Evolutionary conservation across 2,113 vertebrate species (phyloP), one percentile per base, ranked within the genome.

Genomic region (Furnarius figulus): DNA sequence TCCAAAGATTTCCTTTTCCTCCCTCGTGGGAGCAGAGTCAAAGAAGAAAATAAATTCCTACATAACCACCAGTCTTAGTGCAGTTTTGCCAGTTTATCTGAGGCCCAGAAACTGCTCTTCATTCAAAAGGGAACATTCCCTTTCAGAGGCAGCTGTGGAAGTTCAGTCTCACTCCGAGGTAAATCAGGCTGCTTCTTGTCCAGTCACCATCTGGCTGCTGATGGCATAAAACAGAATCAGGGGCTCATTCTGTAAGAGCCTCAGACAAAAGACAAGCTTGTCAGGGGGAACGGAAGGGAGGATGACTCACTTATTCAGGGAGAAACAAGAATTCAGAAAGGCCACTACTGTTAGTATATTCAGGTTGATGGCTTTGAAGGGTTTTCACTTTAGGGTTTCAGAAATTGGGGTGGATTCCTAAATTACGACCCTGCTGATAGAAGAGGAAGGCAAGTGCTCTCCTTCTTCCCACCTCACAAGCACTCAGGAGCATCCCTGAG

Each of bases 101-200:
- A 86, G 27, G 46, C 56, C 40, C 17, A 19, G 53, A 92, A 83
- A 30, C 58, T 72, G 62, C 15, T 22, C 35, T n/a, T 68, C 4
- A 14, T 73, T 92, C 76, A 65, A 24, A 53, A 81, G 14, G 42
- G 49, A 89, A 37, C 58, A 1, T 33, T 87, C 46, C n/a, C 31
- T 49, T 67, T 46, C 33, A 27, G 66, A 4, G 87, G 42, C 80
- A 95, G 87, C 86, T 91, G 86, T 55, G 83, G 76, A 46, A 85
- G 63, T 87, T 76, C 86, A 59, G 88, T 49, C 71, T 37, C 84
- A 63, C 70, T 61, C 52, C 0, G 3, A 82, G 76, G 84, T 67
- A 65, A 78, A 82, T 82, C 89, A 92, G 91, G 80, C 79, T 95
- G 88, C 83, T 90, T 79, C 88, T 94, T 95, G 86, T 68, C 89